Evolutionary conservation across 2,888 invertebrate genomes (phyloP), one percentile per base, ranked within the genome.

Genomic region (Hypsopygia costalis): DNA sequence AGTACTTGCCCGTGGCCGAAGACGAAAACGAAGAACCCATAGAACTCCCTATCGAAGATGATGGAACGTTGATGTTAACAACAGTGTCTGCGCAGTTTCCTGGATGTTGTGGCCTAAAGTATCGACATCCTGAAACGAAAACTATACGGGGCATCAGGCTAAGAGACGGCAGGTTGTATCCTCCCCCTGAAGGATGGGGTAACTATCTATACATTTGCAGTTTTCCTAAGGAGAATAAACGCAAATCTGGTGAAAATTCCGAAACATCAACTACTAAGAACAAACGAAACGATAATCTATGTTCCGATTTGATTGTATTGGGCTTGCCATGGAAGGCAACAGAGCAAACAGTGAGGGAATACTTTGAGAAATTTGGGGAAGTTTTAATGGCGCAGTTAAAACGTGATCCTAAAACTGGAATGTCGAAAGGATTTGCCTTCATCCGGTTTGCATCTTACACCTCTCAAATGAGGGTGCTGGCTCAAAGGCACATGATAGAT

Each of bases 341-440:
- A 3, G 98, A 99, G 80, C 97, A 98, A 76, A 97, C 98, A 75
- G 92, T 99, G 51, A 91, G 97, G 54, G 97, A 97, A 72, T 98
- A 99, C 88, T 99, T 99, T 87, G 97, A 98, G 74, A 95, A 96
- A 52, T 99, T 97, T 88, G 99, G 99, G 22, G 98, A 98, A 87
- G 96, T 99, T 44, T 90, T 98, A 46, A 98, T 99, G 97, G 97
- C 97, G 43, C 98, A 98, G 91, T 95, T 98, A 8, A 98, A 98
- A 79, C 95, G 97, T 81, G 97, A 98, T 81, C 92, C 94, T 6
- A 91, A 91, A 79, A 95, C 97, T 21, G 97, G 98, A 33, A 97
- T 98, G 81, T 98, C 98, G 1, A 98, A 98, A 87, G 99, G 99
- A 39, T 99, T 99, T 85, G 99, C 99, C 48, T 99, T 99, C 81